These are phyloP conservation scores for Frieseomelitta varia DNA, from an alignment of 1,140 invertebrate species.

Conservation along the genomic window DNA sequence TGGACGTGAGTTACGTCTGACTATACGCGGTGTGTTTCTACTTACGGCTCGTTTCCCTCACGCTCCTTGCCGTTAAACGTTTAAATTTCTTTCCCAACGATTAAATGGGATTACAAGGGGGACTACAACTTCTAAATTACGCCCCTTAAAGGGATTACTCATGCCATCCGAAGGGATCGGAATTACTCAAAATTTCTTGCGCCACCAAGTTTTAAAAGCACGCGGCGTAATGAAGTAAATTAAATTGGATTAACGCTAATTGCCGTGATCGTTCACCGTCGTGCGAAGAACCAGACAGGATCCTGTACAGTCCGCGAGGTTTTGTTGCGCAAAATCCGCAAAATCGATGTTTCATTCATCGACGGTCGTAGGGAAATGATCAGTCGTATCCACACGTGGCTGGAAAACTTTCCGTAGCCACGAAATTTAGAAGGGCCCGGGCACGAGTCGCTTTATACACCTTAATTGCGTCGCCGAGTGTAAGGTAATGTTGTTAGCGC, in stretches of 20 bases:
- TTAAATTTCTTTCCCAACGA: conserved; percentile 6
- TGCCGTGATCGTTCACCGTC: neutral
- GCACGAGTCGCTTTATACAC: conserved; percentile 46
- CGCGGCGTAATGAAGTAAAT: neutral
- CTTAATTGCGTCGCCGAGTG: conserved; percentile 63
- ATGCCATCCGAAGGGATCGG: neutral
- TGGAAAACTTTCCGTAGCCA: conserved; percentile 53
- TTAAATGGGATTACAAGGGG: neutral
- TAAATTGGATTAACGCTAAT: neutral
- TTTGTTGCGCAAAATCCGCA: too few species aligned
- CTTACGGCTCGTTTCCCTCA: neutral
- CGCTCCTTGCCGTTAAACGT: neutral
- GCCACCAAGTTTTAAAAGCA: neutral
- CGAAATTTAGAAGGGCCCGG: conserved; percentile 1
- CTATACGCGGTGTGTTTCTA: neutral
- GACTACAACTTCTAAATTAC: neutral
- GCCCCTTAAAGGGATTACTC: neutral
- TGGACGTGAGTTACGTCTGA: neutral
- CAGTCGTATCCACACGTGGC: conserved; percentile 49
- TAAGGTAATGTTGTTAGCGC: conserved; percentile 72
- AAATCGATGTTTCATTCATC: conserved; percentile 3
- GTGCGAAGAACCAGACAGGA: neutral
- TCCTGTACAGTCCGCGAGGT: neutral
- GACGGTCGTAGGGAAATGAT: conserved; percentile 13
- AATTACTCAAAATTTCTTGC: neutral